These are phyloP conservation scores for Ictalurus punctatus DNA, from an alignment of 2,113 vertebrate species.

Conservation along the genomic window DNA sequence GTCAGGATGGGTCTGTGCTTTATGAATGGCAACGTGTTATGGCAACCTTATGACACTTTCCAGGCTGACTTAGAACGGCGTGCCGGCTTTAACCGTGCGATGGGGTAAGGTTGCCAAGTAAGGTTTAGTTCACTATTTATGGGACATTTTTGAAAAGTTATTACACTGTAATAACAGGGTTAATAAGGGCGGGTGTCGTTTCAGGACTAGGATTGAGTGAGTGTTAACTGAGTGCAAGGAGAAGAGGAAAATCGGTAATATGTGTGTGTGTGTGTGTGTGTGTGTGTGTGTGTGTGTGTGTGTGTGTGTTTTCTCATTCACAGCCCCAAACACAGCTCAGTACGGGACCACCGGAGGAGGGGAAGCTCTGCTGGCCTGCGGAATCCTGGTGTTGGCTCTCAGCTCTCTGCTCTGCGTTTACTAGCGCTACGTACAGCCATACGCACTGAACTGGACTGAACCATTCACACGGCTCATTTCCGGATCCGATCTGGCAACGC, in stretches of 20 bases:
- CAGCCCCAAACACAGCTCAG: slow-evolving; percentile 95
- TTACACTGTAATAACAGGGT: background rate
- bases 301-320: slow-evolving; percentile 71
- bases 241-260: slow-evolving; percentile 40
- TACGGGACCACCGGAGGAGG: slow-evolving; percentile 90
- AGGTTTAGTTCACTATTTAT: background rate
- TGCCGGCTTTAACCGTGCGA: background rate
- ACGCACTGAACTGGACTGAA: slow-evolving; percentile 89
- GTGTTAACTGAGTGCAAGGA: slow-evolving; percentile 18
- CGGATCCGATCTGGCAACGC: slow-evolving; percentile 93
- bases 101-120: too few relatives aligned
- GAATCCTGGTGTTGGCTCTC: slow-evolving; percentile 90
- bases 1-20: background rate
- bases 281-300: slow-evolving; percentile 38
- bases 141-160: background rate
- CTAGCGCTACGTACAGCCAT: slow-evolving; percentile 83
- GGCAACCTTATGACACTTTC: background rate
- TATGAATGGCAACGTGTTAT: background rate
- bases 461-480: slow-evolving; percentile 88
- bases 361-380: slow-evolving; percentile 87
- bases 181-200: background rate
- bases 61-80: background rate
- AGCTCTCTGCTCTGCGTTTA: slow-evolving; percentile 92
- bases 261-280: slow-evolving; percentile 25
- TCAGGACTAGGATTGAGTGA: slow-evolving; percentile 12